These are phyloP conservation scores for Botrylloides violaceus DNA, from an alignment of 23 tunicate species.

Conservation along the genomic window DNA sequence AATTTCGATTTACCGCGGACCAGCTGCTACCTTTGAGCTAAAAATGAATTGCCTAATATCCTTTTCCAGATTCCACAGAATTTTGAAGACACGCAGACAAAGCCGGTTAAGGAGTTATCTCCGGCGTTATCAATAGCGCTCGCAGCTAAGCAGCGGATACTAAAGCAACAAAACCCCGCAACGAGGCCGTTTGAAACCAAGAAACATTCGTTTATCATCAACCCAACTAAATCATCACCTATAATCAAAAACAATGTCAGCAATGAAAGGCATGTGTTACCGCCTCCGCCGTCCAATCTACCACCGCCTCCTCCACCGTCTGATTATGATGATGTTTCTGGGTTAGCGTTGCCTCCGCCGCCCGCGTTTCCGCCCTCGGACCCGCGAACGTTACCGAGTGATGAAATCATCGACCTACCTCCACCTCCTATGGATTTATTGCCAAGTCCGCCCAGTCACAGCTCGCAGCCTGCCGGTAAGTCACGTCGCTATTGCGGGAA, in stretches of 20 bases:
- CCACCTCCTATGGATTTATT: constrained; percentile 72
- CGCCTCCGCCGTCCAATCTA: constrained; percentile 23
- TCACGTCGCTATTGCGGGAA: too few relatives aligned
- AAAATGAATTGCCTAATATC: too few relatives aligned
- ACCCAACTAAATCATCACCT: background rate
- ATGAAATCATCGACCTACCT: constrained; percentile 39
- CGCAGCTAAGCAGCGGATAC: constrained; percentile 66
- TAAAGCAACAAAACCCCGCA: constrained; percentile 16
- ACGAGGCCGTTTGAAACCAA: background rate
- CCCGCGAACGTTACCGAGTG: background rate
- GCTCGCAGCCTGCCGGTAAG: background rate
- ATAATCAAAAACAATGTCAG: background rate
- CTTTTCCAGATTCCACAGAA: too few relatives aligned
- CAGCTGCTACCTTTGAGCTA: too few relatives aligned
- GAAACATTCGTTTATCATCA: constrained; percentile 11
- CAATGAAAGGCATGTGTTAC: background rate
- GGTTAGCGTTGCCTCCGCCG: constrained; percentile 55
- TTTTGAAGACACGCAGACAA: constrained; percentile 6
- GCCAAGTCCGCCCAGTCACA: background rate
- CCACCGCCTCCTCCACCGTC: constrained; percentile 69
- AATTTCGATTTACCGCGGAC: too few relatives aligned
- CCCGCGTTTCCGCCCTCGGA: constrained; percentile 19
- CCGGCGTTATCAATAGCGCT: constrained; percentile 43
- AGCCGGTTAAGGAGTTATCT: constrained; percentile 18
- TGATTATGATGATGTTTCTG: constrained; percentile 12